Evolutionary conservation across 2,797 vertebrate species (phyloP).

Genomic region (Alcedo quadribrachys): DNA sequence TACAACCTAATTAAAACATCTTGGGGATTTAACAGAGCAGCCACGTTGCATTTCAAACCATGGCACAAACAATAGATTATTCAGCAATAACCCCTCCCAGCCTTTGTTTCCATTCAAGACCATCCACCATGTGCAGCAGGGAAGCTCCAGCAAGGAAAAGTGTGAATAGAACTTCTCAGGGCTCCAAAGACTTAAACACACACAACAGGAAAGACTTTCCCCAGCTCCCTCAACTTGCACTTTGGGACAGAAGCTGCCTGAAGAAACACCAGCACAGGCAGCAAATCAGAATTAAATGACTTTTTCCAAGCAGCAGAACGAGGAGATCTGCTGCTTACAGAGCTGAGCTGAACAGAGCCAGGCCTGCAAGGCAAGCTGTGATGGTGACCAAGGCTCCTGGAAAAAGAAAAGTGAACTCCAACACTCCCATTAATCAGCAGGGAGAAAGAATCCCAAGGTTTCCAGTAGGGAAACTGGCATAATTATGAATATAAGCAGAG

Average conservation of each 20-base stretch:
- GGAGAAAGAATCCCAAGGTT: background rate
- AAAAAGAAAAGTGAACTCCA: background rate
- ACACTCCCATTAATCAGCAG: background rate
- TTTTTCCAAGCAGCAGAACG: background rate
- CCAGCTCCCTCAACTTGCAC: conserved; percentile 27
- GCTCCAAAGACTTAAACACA: background rate
- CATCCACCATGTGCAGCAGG: fast-evolving
- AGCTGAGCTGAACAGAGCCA: background rate
- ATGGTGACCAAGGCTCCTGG: background rate
- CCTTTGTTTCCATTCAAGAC: background rate
- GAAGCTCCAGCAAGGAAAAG: background rate
- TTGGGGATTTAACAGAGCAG: background rate
- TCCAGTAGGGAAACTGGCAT: fast-evolving
- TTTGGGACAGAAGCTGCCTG: conserved; percentile 36
- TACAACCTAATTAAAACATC: background rate
- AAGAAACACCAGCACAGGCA: too few relatives aligned
- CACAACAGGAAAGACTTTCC: conserved; percentile 48
- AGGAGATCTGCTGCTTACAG: background rate
- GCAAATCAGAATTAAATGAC: conserved; percentile 41
- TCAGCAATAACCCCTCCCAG: background rate
- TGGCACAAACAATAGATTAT: background rate
- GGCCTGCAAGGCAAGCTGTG: background rate
- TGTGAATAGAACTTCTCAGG: background rate
- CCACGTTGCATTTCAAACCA: background rate
- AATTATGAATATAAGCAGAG: background rate